Percentiles rank a stretch among this genome's conserved stretches.
Evolutionary conservation across 2,888 invertebrate genomes (phyloP).

Genomic region (Campaea margaritaria): DNA sequence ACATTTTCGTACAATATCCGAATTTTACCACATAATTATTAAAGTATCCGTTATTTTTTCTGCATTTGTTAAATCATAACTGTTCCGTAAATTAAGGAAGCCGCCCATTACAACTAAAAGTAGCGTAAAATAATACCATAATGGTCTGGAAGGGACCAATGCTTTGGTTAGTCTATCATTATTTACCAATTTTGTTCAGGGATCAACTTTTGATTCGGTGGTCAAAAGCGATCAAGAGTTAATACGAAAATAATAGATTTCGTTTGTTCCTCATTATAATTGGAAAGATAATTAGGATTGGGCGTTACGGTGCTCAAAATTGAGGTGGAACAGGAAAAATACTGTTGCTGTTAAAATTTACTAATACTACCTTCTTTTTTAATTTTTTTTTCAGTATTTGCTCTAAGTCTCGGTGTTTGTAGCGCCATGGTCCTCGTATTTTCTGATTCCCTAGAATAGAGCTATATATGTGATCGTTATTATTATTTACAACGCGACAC

Average conservation of each 20-base stretch:
- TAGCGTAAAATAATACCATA: constrained; percentile 40
- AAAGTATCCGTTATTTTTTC: background rate
- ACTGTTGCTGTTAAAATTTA: too few relatives aligned
- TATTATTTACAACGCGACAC: too few relatives aligned
- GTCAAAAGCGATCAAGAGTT: constrained; percentile 72
- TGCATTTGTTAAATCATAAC: constrained; percentile 5
- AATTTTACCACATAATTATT: background rate
- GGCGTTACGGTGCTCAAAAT: constrained; percentile 11
- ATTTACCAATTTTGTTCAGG: constrained; percentile 67
- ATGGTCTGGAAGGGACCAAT: constrained; percentile 54
- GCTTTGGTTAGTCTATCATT: constrained; percentile 65
- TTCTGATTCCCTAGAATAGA: too few relatives aligned
- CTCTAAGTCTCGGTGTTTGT: too few relatives aligned
- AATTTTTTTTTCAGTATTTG: too few relatives aligned
- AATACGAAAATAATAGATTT: constrained; percentile 81
- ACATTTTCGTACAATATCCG: too few relatives aligned
- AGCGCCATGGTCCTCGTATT: too few relatives aligned
- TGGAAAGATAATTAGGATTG: constrained; percentile 58
- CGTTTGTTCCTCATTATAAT: constrained; percentile 70
- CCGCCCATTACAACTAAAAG: constrained; percentile 37
- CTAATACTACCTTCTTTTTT: too few relatives aligned
- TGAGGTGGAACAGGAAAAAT: constrained; percentile 9
- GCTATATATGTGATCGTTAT: too few relatives aligned
- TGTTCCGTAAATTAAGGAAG: constrained; percentile 32
- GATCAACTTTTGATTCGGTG: constrained; percentile 68